Evolutionary conservation across 1,140 invertebrate species (phyloP), one percentile per base, ranked within the genome.

Genomic region (Anastrepha obliqua): DNA sequence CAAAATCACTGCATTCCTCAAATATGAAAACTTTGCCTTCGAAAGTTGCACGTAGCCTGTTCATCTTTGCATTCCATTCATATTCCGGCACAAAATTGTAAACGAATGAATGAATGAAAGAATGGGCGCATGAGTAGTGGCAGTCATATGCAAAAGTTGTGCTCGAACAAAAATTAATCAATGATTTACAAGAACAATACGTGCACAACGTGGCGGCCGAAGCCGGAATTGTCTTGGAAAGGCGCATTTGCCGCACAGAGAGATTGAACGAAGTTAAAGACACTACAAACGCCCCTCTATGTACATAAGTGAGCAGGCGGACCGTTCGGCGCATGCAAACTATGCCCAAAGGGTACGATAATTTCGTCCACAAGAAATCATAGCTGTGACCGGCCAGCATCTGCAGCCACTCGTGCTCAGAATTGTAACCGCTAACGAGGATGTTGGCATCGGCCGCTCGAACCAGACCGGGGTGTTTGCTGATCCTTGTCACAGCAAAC

Each of bases 401-500:
- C 58, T 47, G 85, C 85, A 86, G 17, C 5, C 20, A 86, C 39
- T 86, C 13, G 85, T 81, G n/a, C 47, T 15, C 58, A 17, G 29
- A 44, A 86, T 42, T 62, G 60, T 44, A 86, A 86, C 11, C 44
- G 58, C 29, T 17, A 39, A 9, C 3, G 15, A 62, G 85, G 58
- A 64, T n/a, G 60, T 2, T 15, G 58, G 85, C 62, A 42, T 62
- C 11, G 29, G 51, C 55, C 17, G 51, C 15, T 39, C 29, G 15
- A 42, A 42, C 15, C 59, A 65, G 20, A 87, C 13, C 60, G 67
- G 51, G 65, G 87, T 67, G 87, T 87, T 81, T 78, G 67, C 70
- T 87, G 87, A 87, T 87, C 87, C 67, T 87, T 87, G 87, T 87
- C 87, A 87, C 87, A 87, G 44, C 6, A 2, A 17, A 20, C 47